Percentiles rank a stretch among this genome's conserved stretches.
Conservation (phyloP, 2,113 vertebrate genomes). For the Prionailurus viverrinus region DNA sequence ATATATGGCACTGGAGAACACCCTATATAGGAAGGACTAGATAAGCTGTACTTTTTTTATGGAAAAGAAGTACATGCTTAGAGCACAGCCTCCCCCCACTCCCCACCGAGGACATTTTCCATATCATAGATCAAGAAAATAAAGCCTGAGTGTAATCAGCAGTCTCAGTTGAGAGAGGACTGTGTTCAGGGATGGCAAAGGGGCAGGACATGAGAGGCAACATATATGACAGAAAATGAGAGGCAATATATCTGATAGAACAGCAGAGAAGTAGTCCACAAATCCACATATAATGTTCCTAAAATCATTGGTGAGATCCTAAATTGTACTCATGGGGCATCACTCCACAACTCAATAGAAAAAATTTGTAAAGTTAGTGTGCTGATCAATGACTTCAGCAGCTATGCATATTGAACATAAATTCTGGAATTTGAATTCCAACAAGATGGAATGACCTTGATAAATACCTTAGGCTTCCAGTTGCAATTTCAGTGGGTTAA, state of each 20-base stretch:
- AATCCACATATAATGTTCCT: neutral
- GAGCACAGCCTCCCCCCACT: neutral
- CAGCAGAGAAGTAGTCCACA: neutral
- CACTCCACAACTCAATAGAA: neutral
- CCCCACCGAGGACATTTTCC: neutral
- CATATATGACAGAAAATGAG: neutral
- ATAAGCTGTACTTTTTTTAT: neutral
- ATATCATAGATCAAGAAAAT: neutral
- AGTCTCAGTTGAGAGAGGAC: neutral
- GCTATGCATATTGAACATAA: neutral
- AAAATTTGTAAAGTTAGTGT: neutral
- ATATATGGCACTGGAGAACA: neutral
- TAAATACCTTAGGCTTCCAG: neutral
- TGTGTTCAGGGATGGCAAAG: neutral
- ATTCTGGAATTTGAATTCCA: neutral
- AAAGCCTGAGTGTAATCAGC: neutral
- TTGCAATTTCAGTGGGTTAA: neutral
- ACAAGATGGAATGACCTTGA: neutral
- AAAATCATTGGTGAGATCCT: neutral
- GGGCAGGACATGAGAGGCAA: neutral
- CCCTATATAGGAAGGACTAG: neutral
- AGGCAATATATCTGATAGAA: neutral
- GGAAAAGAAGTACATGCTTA: neutral
- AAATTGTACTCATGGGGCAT: neutral
- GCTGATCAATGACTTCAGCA: neutral